phyloP scores from a whole-genome alignment of 2,888 invertebrate species.

The Sisyra terminalis region DNA sequence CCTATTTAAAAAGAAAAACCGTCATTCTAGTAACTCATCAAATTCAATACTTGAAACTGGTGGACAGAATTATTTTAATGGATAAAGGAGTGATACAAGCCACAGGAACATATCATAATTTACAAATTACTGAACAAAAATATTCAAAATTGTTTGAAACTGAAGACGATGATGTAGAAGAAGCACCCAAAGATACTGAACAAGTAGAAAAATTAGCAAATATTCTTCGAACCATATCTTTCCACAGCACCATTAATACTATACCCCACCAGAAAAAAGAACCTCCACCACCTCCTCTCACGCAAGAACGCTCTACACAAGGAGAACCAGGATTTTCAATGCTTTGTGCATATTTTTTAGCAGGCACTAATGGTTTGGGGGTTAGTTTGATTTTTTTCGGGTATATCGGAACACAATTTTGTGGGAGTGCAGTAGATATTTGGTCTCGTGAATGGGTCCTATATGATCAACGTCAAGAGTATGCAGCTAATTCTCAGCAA shows the following conservation, averaged over 20 bases:
- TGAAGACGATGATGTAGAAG: conserved; percentile 19
- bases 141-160: conserved; percentile 26
- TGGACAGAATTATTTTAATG: conserved; percentile 24
- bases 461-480: not conserved
- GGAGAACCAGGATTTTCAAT: conserved; percentile 31
- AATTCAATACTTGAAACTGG: conserved; percentile 32
- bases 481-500: not conserved
- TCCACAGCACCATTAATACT: not conserved
- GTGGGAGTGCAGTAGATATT: conserved; percentile 24
- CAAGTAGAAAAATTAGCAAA: conserved; percentile 1
- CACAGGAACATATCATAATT: conserved; percentile 28
- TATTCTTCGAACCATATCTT: not conserved
- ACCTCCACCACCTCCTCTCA: conserved; percentile 23
- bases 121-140: conserved; percentile 32
- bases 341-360: conserved; percentile 36
- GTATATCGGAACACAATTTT: conserved; percentile 33
- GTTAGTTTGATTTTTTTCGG: conserved; percentile 31
- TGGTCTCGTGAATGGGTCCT: conserved; percentile 18
- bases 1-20: conserved; percentile 38
- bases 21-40: conserved; percentile 55
- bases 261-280: not conserved
- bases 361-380: conserved; percentile 34
- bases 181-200: conserved; percentile 4
- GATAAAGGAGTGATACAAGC: conserved; percentile 30
- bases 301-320: conserved; percentile 32